Conservation (phyloP, 2,797 vertebrate genomes). For the Crenichthys baileyi region DNA sequence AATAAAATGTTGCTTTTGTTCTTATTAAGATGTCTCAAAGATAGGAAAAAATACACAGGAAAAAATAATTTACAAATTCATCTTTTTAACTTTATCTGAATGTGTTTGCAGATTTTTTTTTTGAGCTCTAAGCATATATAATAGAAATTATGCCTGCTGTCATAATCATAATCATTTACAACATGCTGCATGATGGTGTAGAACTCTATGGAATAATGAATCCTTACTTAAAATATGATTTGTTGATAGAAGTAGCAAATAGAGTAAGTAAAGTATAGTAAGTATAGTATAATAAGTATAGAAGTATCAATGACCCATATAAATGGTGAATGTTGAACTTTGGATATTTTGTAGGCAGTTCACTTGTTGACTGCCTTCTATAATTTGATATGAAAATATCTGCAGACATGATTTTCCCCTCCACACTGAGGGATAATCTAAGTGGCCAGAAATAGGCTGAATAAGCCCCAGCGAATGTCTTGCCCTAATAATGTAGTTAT, state of each 20-base stretch:
- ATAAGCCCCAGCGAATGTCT: slow-evolving; percentile 52
- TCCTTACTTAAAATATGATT: neutral
- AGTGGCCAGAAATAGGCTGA: slow-evolving; percentile 70
- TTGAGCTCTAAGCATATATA: neutral
- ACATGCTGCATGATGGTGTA: slow-evolving; percentile 4
- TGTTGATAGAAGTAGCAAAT: neutral
- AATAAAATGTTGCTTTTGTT: neutral
- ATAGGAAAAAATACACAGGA: neutral
- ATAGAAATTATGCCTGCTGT: neutral
- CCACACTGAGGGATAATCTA: slow-evolving; percentile 61
- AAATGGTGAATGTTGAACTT: neutral
- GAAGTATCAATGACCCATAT: neutral
- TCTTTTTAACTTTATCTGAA: neutral
- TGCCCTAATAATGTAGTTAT: slow-evolving; percentile 57
- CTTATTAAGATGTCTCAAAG: neutral
- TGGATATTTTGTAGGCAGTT: slow-evolving; percentile 50
- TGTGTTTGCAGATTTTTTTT: neutral
- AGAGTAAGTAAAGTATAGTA: neutral
- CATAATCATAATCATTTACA: neutral
- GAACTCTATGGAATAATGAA: neutral
- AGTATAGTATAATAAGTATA: neutral
- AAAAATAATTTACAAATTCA: neutral
- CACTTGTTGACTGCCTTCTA: slow-evolving; percentile 58
- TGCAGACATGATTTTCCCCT: slow-evolving; percentile 67
- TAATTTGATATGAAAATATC: slow-evolving; percentile 48